Base-by-base conservation (phyloP, 2,113 vertebrate genomes). In the Patagioenas fasciata region DNA sequence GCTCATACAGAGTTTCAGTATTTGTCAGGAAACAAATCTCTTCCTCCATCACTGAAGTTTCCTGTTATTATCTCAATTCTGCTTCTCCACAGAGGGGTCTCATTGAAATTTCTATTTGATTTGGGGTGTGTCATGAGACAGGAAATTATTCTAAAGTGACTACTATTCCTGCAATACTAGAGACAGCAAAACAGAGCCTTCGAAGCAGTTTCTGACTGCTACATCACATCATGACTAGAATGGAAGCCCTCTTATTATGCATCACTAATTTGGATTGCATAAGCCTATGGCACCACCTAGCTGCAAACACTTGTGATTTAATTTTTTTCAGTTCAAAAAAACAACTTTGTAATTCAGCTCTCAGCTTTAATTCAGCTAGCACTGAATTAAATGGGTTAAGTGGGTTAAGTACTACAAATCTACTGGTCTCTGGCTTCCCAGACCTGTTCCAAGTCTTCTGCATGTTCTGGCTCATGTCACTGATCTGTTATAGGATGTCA, bases 261-360 rank as follows among this genome's bases (percentile, higher is more conserved):
- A 50, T 28, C 4, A 5, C 25, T 57, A 47, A 29, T 87, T 65
- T 81, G 36, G 17, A 80, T 90, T 94, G 38, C 34, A 69, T 70
- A 80, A 71, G 7, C 60, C 48, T 96, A 74, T 93, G 85, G 89
- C 97, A 96, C 96, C 96, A 96, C n/a, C 97, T 97, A 97, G 96
- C 95, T 94, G 95, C 74, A 91, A 81, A 82, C 34, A 70, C 14
- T 34, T 75, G 20, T 34, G 40, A 5, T 44, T 82, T 34, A 12
- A 44, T 44, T 24, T 50, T 16, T 58, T 80, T 48, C 23, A 15
- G 21, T 80, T 74, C 26, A 61, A 53, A 77, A 47, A 4, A 1
- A 0, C 17, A 58, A 6, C 15, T 47, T 70, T 77, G 61, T 9
- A 36, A 47, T 74, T 74, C 28, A 18, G 24, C 13, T 3, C 8